phyloP scores from a whole-genome alignment of 2,888 invertebrate species.

The Sepioteuthis lessoniana region DNA sequence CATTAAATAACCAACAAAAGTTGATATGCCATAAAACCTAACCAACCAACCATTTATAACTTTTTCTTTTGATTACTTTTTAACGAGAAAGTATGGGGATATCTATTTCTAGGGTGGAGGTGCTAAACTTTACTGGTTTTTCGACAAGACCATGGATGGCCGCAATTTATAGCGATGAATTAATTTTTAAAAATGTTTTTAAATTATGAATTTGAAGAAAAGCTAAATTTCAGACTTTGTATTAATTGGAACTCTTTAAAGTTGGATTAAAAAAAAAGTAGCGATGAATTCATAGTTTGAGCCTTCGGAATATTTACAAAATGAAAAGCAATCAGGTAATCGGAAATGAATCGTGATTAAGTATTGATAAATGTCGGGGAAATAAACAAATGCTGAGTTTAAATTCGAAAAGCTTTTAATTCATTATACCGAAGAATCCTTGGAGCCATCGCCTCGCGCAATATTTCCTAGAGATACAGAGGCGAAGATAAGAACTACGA shows the following conservation, averaged over 20 bases:
- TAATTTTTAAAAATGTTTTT: too few relatives aligned
- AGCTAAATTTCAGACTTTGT: not conserved
- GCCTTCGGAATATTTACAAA: not conserved
- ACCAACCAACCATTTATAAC: too few relatives aligned
- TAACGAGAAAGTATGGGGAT: too few relatives aligned
- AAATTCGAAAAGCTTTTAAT: not conserved
- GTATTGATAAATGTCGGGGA: not conserved
- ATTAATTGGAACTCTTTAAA: not conserved
- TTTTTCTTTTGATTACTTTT: too few relatives aligned
- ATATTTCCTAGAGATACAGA: not conserved
- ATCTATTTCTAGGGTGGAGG: too few relatives aligned
- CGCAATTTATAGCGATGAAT: too few relatives aligned
- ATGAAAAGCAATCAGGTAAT: not conserved
- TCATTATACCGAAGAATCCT: conserved; percentile 16
- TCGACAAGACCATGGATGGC: too few relatives aligned
- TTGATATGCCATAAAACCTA: too few relatives aligned
- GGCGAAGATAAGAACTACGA: not conserved
- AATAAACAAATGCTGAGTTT: not conserved
- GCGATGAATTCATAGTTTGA: not conserved
- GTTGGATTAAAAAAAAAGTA: not conserved
- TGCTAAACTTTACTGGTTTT: too few relatives aligned
- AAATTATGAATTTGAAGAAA: not conserved
- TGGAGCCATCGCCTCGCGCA: conserved; percentile 17
- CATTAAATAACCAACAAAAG: too few relatives aligned
- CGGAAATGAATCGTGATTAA: not conserved